Conservation (phyloP, 2,113 vertebrate genomes). For the Numenius arquata region DNA sequence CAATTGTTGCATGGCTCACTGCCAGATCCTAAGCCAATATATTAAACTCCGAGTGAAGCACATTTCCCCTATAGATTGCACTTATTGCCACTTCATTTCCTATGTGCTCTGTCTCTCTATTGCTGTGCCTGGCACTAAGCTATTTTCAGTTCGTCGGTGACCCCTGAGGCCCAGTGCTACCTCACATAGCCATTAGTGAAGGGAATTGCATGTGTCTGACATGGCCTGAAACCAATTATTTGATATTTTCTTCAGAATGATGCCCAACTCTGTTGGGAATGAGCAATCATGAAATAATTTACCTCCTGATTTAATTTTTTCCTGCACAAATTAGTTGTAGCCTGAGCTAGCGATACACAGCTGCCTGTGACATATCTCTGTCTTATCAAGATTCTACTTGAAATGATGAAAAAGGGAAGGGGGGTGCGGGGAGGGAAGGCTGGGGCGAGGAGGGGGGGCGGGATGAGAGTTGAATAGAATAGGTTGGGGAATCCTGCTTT, state of each 20-base stretch:
- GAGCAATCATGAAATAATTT: slow-evolving; percentile 98
- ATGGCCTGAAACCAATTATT: slow-evolving; percentile 98
- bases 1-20: slow-evolving; percentile 96
- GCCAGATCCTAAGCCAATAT: slow-evolving; percentile 93
- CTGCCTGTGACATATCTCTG: slow-evolving; percentile 69
- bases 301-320: slow-evolving; percentile 98
- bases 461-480: slow-evolving; percentile 47
- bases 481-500: slow-evolving; percentile 71
- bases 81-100: slow-evolving; percentile 99
- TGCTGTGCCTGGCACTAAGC: slow-evolving; percentile 79
- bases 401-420: slow-evolving; percentile 62
- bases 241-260: slow-evolving; percentile 97
- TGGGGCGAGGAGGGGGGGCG: too few relatives aligned
- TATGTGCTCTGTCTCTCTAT: slow-evolving; percentile 78
- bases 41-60: slow-evolving; percentile 97
- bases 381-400: slow-evolving; percentile 78
- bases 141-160: slow-evolving; percentile 88
- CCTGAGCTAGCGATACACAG: slow-evolving; percentile 74
- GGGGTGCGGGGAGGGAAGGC: too few relatives aligned
- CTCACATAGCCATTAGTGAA: slow-evolving; percentile 90
- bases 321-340: slow-evolving; percentile 86
- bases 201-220: slow-evolving; percentile 97
- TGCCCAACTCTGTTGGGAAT: slow-evolving; percentile 93
- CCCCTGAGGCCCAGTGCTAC: slow-evolving; percentile 88
- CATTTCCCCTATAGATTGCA: slow-evolving; percentile 97